Base-by-base conservation (phyloP, 37 sponge, comb jelly and placozoan species). In the Chondrilla cf. caribensis region DNA sequence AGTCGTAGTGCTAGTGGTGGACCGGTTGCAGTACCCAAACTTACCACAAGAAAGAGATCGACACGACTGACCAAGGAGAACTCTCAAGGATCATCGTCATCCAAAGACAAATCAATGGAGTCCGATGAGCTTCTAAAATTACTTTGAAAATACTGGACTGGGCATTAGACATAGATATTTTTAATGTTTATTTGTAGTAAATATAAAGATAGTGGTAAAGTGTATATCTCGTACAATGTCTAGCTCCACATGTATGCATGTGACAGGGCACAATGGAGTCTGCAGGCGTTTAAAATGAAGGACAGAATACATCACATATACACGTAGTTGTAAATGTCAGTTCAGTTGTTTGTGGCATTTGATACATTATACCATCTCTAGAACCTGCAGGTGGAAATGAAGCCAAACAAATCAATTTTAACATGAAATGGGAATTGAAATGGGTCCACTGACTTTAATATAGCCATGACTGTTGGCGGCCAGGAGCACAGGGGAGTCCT, bases 401-500 rank as follows among this genome's bases (percentile, higher is more conserved):
- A 17, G 17, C n/a, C n/a, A n/a, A n/a, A n/a, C n/a, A n/a, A n/a
- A n/a, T n/a, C n/a, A n/a, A n/a, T n/a, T n/a, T n/a, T n/a, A n/a
- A n/a, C n/a, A n/a, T n/a, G n/a, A n/a, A n/a, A n/a, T n/a, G n/a
- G n/a, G n/a, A n/a, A n/a, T n/a, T n/a, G n/a, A n/a, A n/a, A n/a
- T n/a, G n/a, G n/a, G n/a, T 6, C 51, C 35, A 29, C 35, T 3
- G 24, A 93, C 93, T 70, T 93, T 93, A 51, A 93, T 88, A 68
- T 79, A 44, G 1, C 94, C 94, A 60, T 93, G 94, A 59, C 94
- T 93, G 75, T 93, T 93, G 22, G 94, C 94, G 22, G 94, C 94
- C 22, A 93, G 57, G 19, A 93, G 22, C 22, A 84, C 81, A 62
- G 47, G 68, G 39, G 72, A 38, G 26, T 73, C 84, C 89, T 90